phyloP scores from a whole-genome alignment of 2,113 vertebrate species.

The Nerophis lumbriciformis region DNA sequence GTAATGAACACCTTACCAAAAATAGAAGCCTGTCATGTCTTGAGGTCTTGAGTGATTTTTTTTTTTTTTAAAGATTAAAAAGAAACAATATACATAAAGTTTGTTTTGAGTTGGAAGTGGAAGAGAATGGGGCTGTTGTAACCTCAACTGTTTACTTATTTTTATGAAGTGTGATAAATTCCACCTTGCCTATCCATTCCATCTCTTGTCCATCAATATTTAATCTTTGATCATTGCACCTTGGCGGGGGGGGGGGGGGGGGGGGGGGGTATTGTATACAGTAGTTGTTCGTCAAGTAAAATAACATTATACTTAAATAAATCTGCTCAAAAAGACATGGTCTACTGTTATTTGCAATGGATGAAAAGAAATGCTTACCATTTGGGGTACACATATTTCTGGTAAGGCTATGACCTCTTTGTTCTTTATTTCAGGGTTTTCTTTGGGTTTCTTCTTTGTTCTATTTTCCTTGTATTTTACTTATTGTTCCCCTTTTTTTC shows the following conservation, averaged over 20 bases:
- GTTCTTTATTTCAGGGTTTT: too few species aligned
- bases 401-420: too few species aligned
- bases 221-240: constrained; percentile 32
- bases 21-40: background rate
- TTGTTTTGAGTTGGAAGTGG: too few species aligned
- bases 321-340: constrained; percentile 15
- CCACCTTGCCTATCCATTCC: constrained; percentile 12
- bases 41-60: background rate
- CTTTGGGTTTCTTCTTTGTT: too few species aligned
- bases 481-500: too few species aligned
- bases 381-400: too few species aligned
- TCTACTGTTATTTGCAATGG: too few species aligned
- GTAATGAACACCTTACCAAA: background rate
- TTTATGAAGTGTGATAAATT: constrained; percentile 29
- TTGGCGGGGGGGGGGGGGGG: constrained; percentile 1
- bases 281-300: constrained; percentile 39
- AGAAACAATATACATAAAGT: background rate
- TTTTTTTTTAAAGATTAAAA: too few species aligned
- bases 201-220: constrained; percentile 34
- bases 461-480: too few species aligned
- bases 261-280: constrained; percentile 16
- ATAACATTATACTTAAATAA: constrained; percentile 5
- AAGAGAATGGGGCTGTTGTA: background rate
- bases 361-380: too few species aligned
- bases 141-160: constrained; percentile 21